Percentiles rank a stretch among this genome's conserved stretches.
Evolutionary conservation across 2,113 vertebrate genomes (phyloP).

Genomic region (Hippocampus abdominalis): DNA sequence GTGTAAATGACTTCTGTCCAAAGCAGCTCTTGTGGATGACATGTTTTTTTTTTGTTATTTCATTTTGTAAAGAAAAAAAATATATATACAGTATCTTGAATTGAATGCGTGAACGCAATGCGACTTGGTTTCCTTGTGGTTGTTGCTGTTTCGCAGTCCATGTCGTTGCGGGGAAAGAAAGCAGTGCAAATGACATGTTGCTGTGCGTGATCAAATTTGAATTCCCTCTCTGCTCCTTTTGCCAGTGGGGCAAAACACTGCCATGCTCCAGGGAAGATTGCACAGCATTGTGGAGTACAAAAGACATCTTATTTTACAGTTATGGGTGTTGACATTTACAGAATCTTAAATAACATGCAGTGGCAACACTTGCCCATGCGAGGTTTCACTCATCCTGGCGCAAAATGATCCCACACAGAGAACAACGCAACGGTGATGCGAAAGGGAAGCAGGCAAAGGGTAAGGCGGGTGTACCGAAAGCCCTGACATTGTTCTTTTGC

Average conservation of each 20-base stretch:
- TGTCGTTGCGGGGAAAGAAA: neutral
- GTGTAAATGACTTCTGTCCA: conserved; percentile 88
- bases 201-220: neutral
- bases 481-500: too few species aligned
- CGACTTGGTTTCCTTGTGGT: conserved; percentile 46
- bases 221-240: neutral
- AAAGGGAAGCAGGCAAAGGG: too few species aligned
- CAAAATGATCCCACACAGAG: too few species aligned
- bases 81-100: conserved; percentile 88
- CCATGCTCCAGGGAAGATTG: neutral
- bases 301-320: neutral
- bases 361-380: neutral
- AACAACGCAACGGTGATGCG: too few species aligned
- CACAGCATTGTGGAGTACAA: neutral
- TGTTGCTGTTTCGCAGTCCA: neutral
- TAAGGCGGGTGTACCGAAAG: too few species aligned
- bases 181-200: neutral
- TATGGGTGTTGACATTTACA: neutral
- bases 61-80: conserved; percentile 80
- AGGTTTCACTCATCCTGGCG: neutral
- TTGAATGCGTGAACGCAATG: conserved; percentile 65
- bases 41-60: conserved; percentile 75
- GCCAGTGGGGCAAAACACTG: neutral
- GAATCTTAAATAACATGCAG: neutral
- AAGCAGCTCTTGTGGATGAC: conserved; percentile 88